phyloP scores from a whole-genome alignment of 2,888 invertebrate genomes.

The Drosophila mettleri region DNA sequence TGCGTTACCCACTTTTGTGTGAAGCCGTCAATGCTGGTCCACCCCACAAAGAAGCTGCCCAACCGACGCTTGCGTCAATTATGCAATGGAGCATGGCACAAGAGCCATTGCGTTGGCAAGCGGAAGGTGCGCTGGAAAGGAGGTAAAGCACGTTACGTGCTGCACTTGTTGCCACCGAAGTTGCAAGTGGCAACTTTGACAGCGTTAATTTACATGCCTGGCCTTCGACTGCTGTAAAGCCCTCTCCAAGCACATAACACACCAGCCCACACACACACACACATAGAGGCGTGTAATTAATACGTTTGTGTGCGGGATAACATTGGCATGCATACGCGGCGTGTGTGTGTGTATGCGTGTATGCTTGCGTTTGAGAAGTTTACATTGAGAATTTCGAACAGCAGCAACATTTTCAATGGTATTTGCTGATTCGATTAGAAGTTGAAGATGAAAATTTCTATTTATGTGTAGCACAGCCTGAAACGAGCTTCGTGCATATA shows the following conservation, averaged over 20 bases:
- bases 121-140: not conserved
- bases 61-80: conserved; percentile 45
- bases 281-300: conserved; percentile 42
- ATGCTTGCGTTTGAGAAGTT: not conserved
- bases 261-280: conserved; percentile 17
- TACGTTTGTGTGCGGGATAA: conserved; percentile 44
- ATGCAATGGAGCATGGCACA: conserved; percentile 34
- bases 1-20: conserved; percentile 50
- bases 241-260: conserved; percentile 26
- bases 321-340: conserved; percentile 22
- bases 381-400: conserved; percentile 17
- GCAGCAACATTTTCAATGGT: conserved; percentile 19
- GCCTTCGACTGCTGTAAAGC: conserved; percentile 13
- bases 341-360: conserved; percentile 4
- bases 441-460: conserved; percentile 27
- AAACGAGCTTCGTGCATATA: not conserved
- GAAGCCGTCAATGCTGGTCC: conserved; percentile 38
- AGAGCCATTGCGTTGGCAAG: not conserved
- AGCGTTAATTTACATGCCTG: conserved; percentile 49
- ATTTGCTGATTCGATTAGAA: conserved; percentile 49
- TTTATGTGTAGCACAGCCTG: not conserved
- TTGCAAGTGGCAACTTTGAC: conserved; percentile 52
- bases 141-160: conserved; percentile 33
- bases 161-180: conserved; percentile 42
- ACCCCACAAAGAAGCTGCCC: conserved; percentile 1